Evolutionary conservation across 2,888 invertebrate genomes (phyloP).

Genomic region (Macrophya alboannulata): DNA sequence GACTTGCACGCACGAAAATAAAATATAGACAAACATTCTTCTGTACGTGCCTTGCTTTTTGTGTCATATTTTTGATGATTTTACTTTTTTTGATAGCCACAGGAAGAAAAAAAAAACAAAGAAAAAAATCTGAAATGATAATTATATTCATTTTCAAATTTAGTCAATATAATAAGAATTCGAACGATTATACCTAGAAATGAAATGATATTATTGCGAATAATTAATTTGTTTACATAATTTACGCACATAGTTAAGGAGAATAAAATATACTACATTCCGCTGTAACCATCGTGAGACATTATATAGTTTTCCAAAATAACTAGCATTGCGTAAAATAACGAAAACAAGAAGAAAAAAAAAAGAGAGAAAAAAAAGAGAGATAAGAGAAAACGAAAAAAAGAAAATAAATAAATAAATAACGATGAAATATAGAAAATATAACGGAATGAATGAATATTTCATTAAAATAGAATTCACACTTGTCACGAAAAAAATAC

Average conservation of each 20-base stretch:
- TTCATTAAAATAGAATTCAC: neutral
- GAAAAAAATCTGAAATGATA: neutral
- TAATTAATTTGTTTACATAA: neutral
- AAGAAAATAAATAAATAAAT: slow-evolving; percentile 5
- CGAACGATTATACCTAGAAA: slow-evolving; percentile 15
- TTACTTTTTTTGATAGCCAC: slow-evolving; percentile 17
- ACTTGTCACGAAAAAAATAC: slow-evolving; percentile 60
- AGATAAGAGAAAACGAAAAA: neutral
- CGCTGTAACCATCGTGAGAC: slow-evolving; percentile 25
- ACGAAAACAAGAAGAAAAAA: neutral
- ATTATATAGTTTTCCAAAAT: slow-evolving; percentile 42
- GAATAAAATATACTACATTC: slow-evolving; percentile 48
- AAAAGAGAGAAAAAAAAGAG: neutral
- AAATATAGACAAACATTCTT: slow-evolving; percentile 41
- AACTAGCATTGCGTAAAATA: slow-evolving; percentile 31
- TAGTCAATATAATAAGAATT: slow-evolving; percentile 44
- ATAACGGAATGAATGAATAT: neutral
- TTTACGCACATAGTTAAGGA: slow-evolving; percentile 42
- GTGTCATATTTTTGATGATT: slow-evolving; percentile 27
- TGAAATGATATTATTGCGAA: neutral
- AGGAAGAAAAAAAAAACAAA: neutral
- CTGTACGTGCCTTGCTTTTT: slow-evolving; percentile 54
- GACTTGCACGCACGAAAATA: slow-evolving; percentile 31
- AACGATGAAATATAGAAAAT: neutral
- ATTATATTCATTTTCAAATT: slow-evolving; percentile 29